Base-by-base conservation (phyloP, 1,140 invertebrate genomes). In the Eupristina koningsbergeri region DNA sequence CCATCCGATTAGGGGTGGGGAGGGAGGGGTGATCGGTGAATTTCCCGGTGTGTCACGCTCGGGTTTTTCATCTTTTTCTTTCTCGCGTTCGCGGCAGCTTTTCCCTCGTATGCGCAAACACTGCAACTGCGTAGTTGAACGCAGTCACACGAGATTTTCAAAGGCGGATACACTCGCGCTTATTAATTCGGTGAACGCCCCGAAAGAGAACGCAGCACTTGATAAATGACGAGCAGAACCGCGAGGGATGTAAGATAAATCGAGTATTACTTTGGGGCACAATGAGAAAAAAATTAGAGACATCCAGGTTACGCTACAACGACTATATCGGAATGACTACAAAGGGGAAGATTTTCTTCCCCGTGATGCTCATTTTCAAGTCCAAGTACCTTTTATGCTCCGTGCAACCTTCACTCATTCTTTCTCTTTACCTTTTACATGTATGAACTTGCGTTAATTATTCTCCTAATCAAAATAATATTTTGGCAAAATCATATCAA, bases 31-130 rank as follows among this genome's bases (percentile, higher is more conserved):
- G 80, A 84, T 81, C 85, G 67, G 73, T 41, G 86, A 85, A 67
- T 88, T 89, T 89, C 86, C 89, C 88, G 87, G 87, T 89, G 88
- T 88, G 88, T 89, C 89, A 89, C 85, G 81, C 84, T 76, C n/a
- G n/a, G n/a, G n/a, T n/a, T n/a, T n/a, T n/a, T n/a, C n/a, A n/a
- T n/a, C n/a, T n/a, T n/a, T n/a, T n/a, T n/a, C n/a, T n/a, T n/a
- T n/a, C n/a, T 69, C 29, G 81, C 13, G 11, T 26, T 50, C 50
- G 74, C 41, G 41, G 17, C 7, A 31, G 19, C 47, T 13, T 7
- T 6, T 22, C 41, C 7, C 71, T 29, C 17, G 76, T 64, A 45
- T 19, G 26, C 36, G 34, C 61, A 22, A 22, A 69, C 64, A 71
- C 19, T 41, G 64, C 36, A 67, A 36, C 34, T 36, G 34, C 64